Evolutionary conservation across 1,140 invertebrate species (phyloP).

Genomic region (Drosophila lowei): DNA sequence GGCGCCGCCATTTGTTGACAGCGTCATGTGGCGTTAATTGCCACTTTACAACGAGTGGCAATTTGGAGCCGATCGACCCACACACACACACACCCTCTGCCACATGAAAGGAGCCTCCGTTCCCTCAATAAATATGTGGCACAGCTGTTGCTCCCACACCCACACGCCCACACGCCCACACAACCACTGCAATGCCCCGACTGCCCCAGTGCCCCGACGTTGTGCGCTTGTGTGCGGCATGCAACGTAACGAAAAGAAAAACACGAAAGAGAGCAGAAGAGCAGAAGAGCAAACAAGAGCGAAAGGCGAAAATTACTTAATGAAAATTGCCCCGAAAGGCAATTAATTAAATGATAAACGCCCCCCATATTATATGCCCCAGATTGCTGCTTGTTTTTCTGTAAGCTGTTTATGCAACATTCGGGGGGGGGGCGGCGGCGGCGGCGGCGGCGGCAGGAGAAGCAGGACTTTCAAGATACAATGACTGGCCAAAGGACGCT

Average conservation of each 20-base stretch:
- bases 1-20: slow-evolving; percentile 51
- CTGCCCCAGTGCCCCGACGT: too few species aligned
- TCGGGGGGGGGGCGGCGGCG: neutral
- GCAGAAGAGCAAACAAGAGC: slow-evolving; percentile 20
- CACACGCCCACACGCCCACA: neutral
- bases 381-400: slow-evolving; percentile 44
- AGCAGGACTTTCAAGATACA: too few species aligned
- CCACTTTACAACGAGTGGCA: slow-evolving; percentile 65
- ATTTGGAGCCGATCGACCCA: slow-evolving; percentile 54
- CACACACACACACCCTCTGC: slow-evolving; percentile 8
- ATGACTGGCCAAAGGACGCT: too few species aligned
- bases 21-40: slow-evolving; percentile 65
- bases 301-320: slow-evolving; percentile 57
- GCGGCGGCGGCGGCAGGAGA: neutral
- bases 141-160: slow-evolving; percentile 32
- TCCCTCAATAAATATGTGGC: slow-evolving; percentile 5
- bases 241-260: slow-evolving; percentile 29
- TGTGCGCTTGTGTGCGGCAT: neutral
- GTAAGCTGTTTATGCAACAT: slow-evolving; percentile 58
- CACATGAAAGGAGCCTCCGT: neutral
- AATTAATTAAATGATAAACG: slow-evolving; percentile 69
- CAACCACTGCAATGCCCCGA: too few species aligned
- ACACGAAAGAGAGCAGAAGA: neutral
- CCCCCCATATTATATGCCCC: slow-evolving; percentile 59
- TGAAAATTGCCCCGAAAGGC: slow-evolving; percentile 63